Conservation (phyloP, 1,140 invertebrate genomes). For the Anadara kagoshimensis region DNA sequence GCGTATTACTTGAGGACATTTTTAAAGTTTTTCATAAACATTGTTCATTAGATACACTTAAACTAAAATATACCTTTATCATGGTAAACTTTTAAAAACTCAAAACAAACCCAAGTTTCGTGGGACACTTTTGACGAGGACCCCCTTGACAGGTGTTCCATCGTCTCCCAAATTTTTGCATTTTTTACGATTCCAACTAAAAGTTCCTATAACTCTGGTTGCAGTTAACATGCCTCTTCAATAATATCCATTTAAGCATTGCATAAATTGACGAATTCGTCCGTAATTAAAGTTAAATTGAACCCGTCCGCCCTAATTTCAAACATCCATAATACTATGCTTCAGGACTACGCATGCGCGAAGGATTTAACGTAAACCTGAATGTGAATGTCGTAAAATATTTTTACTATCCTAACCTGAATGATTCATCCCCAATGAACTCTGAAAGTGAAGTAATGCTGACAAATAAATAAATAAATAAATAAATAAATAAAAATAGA, state of each 20-base stretch:
- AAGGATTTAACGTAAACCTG: too few species aligned
- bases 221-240: neutral
- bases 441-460: too few species aligned
- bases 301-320: conserved; percentile 34
- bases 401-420: too few species aligned
- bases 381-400: too few species aligned
- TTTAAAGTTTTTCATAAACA: conserved; percentile 8
- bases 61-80: conserved; percentile 3
- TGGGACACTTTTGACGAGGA: neutral
- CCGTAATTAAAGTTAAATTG: conserved; percentile 20
- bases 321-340: conserved; percentile 30
- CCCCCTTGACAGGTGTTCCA: conserved; percentile 11
- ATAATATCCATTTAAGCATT: too few species aligned
- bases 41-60: neutral
- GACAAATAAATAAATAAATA: too few species aligned
- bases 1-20: conserved; percentile 23
- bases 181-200: neutral
- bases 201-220: neutral
- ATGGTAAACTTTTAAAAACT: conserved; percentile 5
- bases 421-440: too few species aligned
- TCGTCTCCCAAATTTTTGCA: conserved; percentile 3
- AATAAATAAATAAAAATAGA: too few species aligned
- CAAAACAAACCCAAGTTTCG: conserved; percentile 1
- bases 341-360: conserved; percentile 30
- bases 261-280: neutral